Conservation (phyloP, 2,888 invertebrate species). For the Platypus cylindrus region DNA sequence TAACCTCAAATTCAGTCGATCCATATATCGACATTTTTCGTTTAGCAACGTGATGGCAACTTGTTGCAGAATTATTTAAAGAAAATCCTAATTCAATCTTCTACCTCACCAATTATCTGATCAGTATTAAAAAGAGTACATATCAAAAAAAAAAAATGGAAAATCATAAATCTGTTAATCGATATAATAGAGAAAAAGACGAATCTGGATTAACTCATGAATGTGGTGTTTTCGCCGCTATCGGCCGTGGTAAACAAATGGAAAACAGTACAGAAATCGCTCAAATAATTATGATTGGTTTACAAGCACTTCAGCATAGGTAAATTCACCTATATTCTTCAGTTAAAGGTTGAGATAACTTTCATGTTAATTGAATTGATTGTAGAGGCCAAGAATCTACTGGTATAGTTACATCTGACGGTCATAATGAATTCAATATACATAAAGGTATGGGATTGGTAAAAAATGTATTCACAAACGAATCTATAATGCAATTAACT, state of each 20-base stretch:
- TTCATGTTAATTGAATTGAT: no score
- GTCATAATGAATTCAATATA: conserved; percentile 63
- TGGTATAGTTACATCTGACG: conserved; percentile 88
- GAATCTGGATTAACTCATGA: conserved; percentile 56
- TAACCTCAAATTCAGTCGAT: no score
- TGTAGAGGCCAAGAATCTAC: conserved; percentile 95
- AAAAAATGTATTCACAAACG: conserved; percentile 82
- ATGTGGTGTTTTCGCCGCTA: conserved; percentile 91
- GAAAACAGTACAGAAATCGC: conserved; percentile 53
- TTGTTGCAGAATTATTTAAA: no score
- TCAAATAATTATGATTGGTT: conserved; percentile 80
- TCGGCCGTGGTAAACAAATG: conserved; percentile 48
- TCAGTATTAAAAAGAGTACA: neutral
- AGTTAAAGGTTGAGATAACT: no score
- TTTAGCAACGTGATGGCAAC: no score
- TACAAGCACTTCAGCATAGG: conserved; percentile 88
- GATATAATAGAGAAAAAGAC: conserved; percentile 11
- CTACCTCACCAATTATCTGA: neutral
- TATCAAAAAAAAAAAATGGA: conserved; percentile 7
- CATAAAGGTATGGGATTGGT: conserved; percentile 96
- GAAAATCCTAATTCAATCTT: neutral
- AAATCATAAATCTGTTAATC: conserved; percentile 1
- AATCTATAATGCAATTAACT: conserved; percentile 68
- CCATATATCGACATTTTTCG: no score
- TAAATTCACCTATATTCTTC: conserved; percentile 24